Percentiles rank a stretch among this genome's conserved stretches.
phyloP scores from a whole-genome alignment of 2,797 vertebrate species.

The Morelia viridis region DNA sequence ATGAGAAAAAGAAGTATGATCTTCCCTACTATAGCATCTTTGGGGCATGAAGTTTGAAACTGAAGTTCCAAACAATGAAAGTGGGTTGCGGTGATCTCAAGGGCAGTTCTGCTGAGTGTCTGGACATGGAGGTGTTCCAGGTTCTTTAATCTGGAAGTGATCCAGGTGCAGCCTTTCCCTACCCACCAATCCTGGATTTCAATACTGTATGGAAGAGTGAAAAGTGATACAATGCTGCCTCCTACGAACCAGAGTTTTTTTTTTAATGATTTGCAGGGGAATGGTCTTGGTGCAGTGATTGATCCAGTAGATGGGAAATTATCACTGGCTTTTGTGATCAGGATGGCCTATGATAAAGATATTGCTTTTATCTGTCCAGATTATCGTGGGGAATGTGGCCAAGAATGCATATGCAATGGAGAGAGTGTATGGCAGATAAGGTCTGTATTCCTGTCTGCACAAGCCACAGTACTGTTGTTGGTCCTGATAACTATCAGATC shows the following conservation, averaged over 20 bases:
- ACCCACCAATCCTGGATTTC: background rate
- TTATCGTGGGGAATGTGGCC: background rate
- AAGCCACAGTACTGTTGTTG: background rate
- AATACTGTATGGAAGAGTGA: background rate
- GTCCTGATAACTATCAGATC: background rate
- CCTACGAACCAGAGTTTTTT: background rate
- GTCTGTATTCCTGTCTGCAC: background rate
- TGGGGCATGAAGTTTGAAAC: background rate
- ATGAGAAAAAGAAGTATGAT: background rate
- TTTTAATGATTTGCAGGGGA: background rate
- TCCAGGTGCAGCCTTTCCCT: background rate
- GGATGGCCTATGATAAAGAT: background rate
- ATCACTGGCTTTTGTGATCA: background rate
- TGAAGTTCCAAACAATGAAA: background rate
- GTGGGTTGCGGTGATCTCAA: background rate
- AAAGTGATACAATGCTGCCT: background rate
- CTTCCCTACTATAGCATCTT: background rate
- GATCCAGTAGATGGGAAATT: background rate
- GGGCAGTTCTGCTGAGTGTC: background rate
- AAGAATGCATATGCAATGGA: background rate
- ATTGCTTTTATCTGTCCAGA: background rate
- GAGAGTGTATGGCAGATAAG: background rate
- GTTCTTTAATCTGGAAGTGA: background rate
- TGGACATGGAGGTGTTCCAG: background rate
- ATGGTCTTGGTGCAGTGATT: background rate